Evolutionary conservation across 2,113 vertebrate genomes (phyloP), one percentile per base, ranked within the genome.

Genomic region (Proterorhinus semilunaris): DNA sequence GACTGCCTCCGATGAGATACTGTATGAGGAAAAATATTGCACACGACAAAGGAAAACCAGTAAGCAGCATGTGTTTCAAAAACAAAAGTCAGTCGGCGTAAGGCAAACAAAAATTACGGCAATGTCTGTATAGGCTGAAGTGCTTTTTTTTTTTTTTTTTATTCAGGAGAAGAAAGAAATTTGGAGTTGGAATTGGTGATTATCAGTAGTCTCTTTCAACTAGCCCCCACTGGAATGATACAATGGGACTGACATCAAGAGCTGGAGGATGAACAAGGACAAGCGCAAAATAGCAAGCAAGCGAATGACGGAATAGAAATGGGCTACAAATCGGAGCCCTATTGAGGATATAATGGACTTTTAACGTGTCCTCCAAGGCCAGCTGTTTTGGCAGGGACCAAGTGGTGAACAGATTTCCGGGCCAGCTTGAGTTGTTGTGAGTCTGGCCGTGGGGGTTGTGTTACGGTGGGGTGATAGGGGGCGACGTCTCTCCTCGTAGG

Each of bases 201-300:
- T 45, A 72, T 83, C 71, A 53, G 72, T 61, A 68, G 80, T 73
- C 62, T 70, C 69, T 72, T 80, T 78, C 78, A 65, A 49, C 74
- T 71, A 82, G 79, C 81, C 80, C 75, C 79, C 43, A 74, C 75
- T 66, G 75, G 71, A 70, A 66, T 71, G 76, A 83, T 74, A 81
- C 78, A 57, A 79, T 65, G 78, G 76, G 78, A 72, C 69, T 72
- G 81, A 80, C 82, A 66, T 83, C 75, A 83, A 79, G 78, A 85
- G 78, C 68, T 63, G 68, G 79, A 82, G 51, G 79, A 78, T 77
- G 83, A 86, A 82, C 77, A 77, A 74, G 68, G 77, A 72, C 58
- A 49, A 83, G 64, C 73, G 85, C 80, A 75, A 83, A 58, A 79
- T 54, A 75, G 72, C 83, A 74, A 88, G 86, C 86, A 79, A 83